These are phyloP conservation scores for Drosophila crucigera DNA, from an alignment of 2,888 invertebrate genomes.

Conservation along the genomic window DNA sequence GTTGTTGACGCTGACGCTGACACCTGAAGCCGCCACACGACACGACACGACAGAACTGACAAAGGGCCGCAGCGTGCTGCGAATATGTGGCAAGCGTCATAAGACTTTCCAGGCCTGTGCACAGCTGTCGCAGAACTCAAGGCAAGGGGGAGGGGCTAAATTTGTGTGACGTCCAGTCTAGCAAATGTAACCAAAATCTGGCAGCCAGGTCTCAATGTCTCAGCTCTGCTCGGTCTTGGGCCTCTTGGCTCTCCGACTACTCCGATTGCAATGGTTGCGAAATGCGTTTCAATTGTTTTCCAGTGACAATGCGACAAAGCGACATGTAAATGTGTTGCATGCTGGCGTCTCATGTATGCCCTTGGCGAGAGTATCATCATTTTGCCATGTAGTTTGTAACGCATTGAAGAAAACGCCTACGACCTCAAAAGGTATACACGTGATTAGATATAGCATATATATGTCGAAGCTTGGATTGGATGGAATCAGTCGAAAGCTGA, in stretches of 20 bases:
- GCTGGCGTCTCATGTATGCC: constrained; percentile 1
- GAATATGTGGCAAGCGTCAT: constrained; percentile 43
- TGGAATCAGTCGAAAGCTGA: not conserved
- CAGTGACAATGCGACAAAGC: constrained; percentile 36
- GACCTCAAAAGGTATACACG: not conserved
- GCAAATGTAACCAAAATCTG: constrained; percentile 57
- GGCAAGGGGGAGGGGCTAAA: not conserved
- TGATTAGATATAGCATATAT: not conserved
- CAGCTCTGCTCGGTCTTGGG: constrained; percentile 1
- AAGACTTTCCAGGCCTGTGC: constrained; percentile 7
- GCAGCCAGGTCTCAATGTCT: constrained; percentile 48
- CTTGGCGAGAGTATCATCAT: not conserved
- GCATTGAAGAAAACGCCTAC: not conserved
- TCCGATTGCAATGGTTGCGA: constrained; percentile 70
- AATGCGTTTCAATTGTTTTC: constrained; percentile 69
- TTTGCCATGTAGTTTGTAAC: not conserved
- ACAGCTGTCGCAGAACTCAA: not conserved
- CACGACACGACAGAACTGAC: constrained; percentile 33
- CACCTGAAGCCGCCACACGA: constrained; percentile 53
- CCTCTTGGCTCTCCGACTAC: constrained; percentile 37
- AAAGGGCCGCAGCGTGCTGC: constrained; percentile 48
- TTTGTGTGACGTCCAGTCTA: constrained; percentile 32
- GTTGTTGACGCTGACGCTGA: constrained; percentile 38
- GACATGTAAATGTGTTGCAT: constrained; percentile 56
- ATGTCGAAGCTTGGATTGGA: too few species aligned